These are phyloP conservation scores for Eupelmus urozonus DNA, from an alignment of 2,888 invertebrate genomes.

Conservation along the genomic window DNA sequence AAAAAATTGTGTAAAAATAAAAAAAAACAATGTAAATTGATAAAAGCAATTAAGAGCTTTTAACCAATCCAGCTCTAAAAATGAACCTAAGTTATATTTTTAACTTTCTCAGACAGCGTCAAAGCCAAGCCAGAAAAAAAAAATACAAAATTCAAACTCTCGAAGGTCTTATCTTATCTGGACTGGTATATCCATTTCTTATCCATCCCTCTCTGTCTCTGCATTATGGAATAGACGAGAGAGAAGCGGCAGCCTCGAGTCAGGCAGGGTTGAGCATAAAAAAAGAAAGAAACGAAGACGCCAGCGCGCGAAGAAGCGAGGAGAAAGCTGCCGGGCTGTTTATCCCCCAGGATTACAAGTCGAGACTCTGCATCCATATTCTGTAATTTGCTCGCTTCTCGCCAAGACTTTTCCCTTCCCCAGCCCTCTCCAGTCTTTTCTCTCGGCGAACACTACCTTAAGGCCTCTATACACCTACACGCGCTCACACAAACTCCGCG, in stretches of 20 bases:
- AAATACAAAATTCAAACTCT: slow-evolving; percentile 38
- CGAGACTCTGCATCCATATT: slow-evolving; percentile 66
- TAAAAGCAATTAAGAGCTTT: too few species aligned
- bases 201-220: slow-evolving; percentile 39
- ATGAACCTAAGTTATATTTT: too few species aligned
- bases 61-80: too few species aligned
- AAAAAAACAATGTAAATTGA: too few species aligned
- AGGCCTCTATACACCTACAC: not conserved
- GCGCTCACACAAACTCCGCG: slow-evolving; percentile 23
- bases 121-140: slow-evolving; percentile 4
- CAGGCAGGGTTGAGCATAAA: slow-evolving; percentile 40
- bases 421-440: not conserved
- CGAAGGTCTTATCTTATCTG: not conserved
- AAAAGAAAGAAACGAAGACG: slow-evolving; percentile 49
- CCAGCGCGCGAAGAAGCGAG: slow-evolving; percentile 40
- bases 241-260: slow-evolving; percentile 7
- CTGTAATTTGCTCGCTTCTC: slow-evolving; percentile 66
- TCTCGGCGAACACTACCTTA: too few species aligned
- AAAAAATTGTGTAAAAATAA: too few species aligned
- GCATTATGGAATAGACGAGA: slow-evolving; percentile 53
- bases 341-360: slow-evolving; percentile 67
- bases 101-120: too few species aligned
- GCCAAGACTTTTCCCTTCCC: slow-evolving; percentile 11
- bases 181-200: slow-evolving; percentile 40
- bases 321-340: slow-evolving; percentile 63